phyloP scores from a whole-genome alignment of 2,113 vertebrate genomes.

The Cheirogaleus medius region DNA sequence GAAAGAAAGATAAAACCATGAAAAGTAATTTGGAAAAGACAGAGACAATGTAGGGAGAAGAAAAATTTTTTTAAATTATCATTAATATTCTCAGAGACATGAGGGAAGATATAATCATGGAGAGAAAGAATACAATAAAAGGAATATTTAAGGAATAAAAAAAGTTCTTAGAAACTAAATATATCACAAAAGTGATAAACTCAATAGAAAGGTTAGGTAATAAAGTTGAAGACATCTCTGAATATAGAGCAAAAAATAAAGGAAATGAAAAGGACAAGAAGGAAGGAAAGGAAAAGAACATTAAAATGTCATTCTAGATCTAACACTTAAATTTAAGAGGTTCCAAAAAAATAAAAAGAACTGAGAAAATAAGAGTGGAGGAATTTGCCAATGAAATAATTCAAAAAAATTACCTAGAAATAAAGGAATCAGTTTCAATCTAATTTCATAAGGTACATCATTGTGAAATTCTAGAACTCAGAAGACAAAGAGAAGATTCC shows the following conservation, averaged over 20 bases:
- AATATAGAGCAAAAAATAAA: background rate
- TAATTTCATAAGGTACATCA: background rate
- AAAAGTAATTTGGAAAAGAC: background rate
- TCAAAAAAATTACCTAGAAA: background rate
- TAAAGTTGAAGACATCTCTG: background rate
- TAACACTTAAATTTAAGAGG: background rate
- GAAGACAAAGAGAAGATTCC: background rate
- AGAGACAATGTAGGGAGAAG: background rate
- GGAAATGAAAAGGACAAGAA: background rate
- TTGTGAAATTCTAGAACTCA: background rate
- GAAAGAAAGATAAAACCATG: background rate
- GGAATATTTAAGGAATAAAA: background rate
- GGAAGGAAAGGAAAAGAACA: background rate
- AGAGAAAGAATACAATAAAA: background rate
- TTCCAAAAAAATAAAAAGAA: background rate
- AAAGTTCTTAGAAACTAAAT: background rate
- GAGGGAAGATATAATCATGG: background rate
- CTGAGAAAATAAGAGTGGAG: background rate
- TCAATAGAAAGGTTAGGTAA: background rate
- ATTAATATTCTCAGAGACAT: conserved; percentile 2
- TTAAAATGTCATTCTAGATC: background rate
- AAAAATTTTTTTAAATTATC: background rate
- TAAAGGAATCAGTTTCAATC: background rate
- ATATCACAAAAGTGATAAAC: background rate
- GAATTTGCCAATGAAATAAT: background rate